Base-by-base conservation (phyloP, 2,888 invertebrate genomes). In the Acrobasis consociella region DNA sequence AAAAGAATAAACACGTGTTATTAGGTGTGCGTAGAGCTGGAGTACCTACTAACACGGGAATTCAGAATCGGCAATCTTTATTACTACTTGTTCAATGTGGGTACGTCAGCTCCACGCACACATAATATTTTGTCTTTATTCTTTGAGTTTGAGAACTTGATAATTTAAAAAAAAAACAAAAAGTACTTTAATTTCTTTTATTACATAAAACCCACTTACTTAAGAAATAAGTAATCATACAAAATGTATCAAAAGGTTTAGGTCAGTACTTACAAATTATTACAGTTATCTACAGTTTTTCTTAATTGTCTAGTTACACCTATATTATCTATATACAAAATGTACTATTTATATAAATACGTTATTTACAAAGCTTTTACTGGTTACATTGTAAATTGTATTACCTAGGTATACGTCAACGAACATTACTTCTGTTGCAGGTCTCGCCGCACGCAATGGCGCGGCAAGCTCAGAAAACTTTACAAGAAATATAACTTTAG, bases 331-430 rank as follows among this genome's bases (percentile, higher is more conserved):
- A 87, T 88, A 76, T 86, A 86, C 83, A 87, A 72, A 70, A 73
- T 55, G 49, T 56, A 37, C 55, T 46, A 71, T 78, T 81, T 77
- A 79, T 73, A 82, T 86, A 86, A 86, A 86, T 60, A 76, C 75
- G 81, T 79, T 89, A 89, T 90, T 86, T 90, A 90, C 89, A 90
- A 80, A 80, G 77, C 77, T 77, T 74, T 73, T 73, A n/a, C 72
- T 74, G 70, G 72, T 70, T 72, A 75, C 63, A 76, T 73, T 78
- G 73, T 64, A 66, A 63, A 63, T 64, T 71, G 64, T 64, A 74
- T 73, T 71, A 22, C 22, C 22, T 22, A 22, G 22, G 22, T 22
- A 77, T 70, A 70, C 71, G 73, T 75, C 73, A 75, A 71, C 75
- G 74, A 76, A 77, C 72, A 73, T 77, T 77, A 77, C 72, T 67